phyloP scores from a whole-genome alignment of 2,797 vertebrate genomes.

The Pipistrellus pygmaeus region DNA sequence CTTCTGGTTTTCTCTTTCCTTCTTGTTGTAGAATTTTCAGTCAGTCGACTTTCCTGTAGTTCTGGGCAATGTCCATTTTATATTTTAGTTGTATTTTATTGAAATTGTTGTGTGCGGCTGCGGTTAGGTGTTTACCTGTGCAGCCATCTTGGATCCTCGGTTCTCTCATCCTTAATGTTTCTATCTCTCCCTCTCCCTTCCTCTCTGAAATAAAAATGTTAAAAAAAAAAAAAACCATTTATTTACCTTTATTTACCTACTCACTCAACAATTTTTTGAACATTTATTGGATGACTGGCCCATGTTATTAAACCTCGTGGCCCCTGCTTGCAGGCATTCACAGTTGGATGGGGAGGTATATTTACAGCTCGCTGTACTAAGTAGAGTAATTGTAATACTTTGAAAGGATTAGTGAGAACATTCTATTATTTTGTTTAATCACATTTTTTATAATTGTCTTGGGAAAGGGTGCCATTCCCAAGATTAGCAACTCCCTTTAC shows the following conservation, averaged over 20 bases:
- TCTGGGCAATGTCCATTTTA: no score
- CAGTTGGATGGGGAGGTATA: background rate
- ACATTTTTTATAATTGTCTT: slow-evolving; percentile 9
- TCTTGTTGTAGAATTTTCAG: no score
- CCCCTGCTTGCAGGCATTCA: background rate
- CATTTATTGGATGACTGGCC: background rate
- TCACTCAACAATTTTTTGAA: background rate
- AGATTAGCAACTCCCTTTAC: slow-evolving; percentile 1
- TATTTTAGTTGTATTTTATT: no score
- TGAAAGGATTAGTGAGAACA: background rate
- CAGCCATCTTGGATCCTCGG: no score
- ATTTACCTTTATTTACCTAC: background rate
- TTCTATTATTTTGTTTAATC: slow-evolving; percentile 20
- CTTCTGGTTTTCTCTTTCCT: no score
- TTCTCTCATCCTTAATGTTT: no score
- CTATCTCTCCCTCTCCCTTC: no score
- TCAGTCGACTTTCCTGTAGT: no score
- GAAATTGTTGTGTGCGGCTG: no score
- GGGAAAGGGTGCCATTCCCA: background rate
- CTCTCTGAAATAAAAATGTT: background rate
- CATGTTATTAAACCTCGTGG: background rate
- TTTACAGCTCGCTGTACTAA: background rate
- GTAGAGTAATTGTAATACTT: background rate
- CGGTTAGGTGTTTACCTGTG: no score
- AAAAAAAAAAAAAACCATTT: no score